Conservation (phyloP, 2,888 invertebrate species). For the Mellilla xanthometata region DNA sequence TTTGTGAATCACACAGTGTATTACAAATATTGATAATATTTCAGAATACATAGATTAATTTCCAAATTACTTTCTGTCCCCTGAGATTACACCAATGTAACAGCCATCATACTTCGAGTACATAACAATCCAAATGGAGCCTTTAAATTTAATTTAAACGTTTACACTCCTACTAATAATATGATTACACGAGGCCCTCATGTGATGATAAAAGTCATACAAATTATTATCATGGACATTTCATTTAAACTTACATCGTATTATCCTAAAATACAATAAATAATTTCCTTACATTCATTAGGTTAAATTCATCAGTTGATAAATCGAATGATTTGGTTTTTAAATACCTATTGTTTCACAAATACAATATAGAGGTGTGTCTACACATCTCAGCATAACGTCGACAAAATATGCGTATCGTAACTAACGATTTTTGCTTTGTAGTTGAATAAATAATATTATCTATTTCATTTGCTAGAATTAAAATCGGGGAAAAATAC, state of each 20-base stretch:
- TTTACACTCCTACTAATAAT: neutral
- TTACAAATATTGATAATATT: conserved; percentile 1
- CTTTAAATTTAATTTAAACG: neutral
- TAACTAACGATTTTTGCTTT: too few species aligned
- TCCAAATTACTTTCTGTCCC: neutral
- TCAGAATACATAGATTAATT: neutral
- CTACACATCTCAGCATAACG: conserved; percentile 5
- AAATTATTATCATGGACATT: conserved; percentile 21
- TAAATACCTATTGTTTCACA: conserved; percentile 16
- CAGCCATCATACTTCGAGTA: conserved; percentile 15
- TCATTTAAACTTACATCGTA: conserved; percentile 18
- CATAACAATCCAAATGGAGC: conserved; percentile 19
- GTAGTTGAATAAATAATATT: neutral
- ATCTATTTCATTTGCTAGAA: neutral
- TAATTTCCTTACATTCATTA: conserved; percentile 28
- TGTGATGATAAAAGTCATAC: conserved; percentile 18
- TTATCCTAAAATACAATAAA: conserved; percentile 41
- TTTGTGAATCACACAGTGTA: neutral
- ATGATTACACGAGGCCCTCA: conserved; percentile 8
- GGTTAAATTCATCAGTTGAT: conserved; percentile 27
- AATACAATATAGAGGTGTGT: conserved; percentile 2
- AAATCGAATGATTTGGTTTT: conserved; percentile 15
- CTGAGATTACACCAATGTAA: neutral
- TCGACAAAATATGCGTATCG: neutral
- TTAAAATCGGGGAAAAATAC: conserved; percentile 17